These are phyloP conservation scores for Clostera curtula DNA, from an alignment of 2,888 invertebrate genomes.

Conservation along the genomic window DNA sequence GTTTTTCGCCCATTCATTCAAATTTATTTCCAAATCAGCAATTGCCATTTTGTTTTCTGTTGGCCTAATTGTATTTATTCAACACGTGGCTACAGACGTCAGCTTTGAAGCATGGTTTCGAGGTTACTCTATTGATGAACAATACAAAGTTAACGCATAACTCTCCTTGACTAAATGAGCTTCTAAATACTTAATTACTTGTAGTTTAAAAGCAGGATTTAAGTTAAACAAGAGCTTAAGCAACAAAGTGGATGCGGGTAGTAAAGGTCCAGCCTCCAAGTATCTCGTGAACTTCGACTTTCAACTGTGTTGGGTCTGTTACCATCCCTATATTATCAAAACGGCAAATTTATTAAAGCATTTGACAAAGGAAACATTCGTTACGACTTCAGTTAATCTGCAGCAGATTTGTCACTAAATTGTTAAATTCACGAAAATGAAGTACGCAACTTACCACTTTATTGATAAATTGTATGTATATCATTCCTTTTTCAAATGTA, in stretches of 20 bases:
- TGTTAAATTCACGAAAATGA: too few relatives aligned
- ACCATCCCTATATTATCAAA: conserved; percentile 36
- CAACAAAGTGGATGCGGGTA: conserved; percentile 63
- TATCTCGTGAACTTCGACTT: conserved; percentile 54
- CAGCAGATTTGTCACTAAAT: not conserved
- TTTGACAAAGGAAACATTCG: conserved; percentile 37
- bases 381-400: not conserved
- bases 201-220: conserved; percentile 53
- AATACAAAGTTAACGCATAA: conserved; percentile 37
- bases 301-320: conserved; percentile 53
- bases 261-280: conserved; percentile 65
- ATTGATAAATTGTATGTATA: too few relatives aligned
- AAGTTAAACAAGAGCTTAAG: conserved; percentile 45
- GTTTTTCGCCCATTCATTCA: conserved; percentile 25
- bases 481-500: too few relatives aligned
- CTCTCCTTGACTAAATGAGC: conserved; percentile 43
- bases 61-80: conserved; percentile 26
- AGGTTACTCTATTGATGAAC: conserved; percentile 12
- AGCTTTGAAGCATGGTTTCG: conserved; percentile 42
- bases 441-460: too few relatives aligned
- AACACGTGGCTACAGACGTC: conserved; percentile 31
- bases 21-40: conserved; percentile 21
- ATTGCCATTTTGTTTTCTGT: conserved; percentile 29
- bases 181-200: conserved; percentile 50
- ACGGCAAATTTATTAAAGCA: conserved; percentile 31